Base-by-base conservation (phyloP, 2,888 invertebrate species). In the Spodoptera littoralis region DNA sequence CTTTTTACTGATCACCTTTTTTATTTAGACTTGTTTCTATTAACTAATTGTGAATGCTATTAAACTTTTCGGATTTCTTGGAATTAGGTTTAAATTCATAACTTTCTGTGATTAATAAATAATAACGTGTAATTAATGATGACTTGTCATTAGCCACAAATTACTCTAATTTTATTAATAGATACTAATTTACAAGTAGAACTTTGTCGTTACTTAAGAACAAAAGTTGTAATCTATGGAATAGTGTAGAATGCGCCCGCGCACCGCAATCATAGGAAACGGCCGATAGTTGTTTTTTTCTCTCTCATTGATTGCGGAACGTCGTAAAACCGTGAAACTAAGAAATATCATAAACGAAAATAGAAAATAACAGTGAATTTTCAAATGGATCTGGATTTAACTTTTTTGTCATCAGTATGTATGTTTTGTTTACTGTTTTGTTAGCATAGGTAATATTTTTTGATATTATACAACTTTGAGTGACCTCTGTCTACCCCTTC, bases 321-420 rank as follows among this genome's bases (percentile, higher is more conserved):
- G 82, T 86, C 88, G 85, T 89, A 88, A 89, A 85, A 79, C 84
- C 86, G 84, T 88, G 85, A 88, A 87, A 84, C 54, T 36, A 58
- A 66, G 73, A 75, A 77, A 77, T 70, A 71, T 67, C 67, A 71
- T 81, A 79, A 80, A 80, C 47, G 24, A 42, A 76, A 65, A 42
- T 70, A 60, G n/a, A 76, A 74, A 77, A 75, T 67, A 70, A 74
- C 67, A 63, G 55, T 65, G 62, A 8, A 45, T 62, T 76, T 75
- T 46, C n/a, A 63, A 36, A 36, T 36, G 36, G 36, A 36, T 36
- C 13, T 56, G 52, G 60, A 57, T 46, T 64, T 54, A 58, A 48
- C 13, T 48, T 51, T 49, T 44, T 61, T 58, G 9, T 8, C 36
- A 8, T 36, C 36, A 9, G 65, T 49, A 47, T 45, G 55, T 56